Evolutionary conservation across 2,113 vertebrate genomes (phyloP).

Genomic region (Phodopus roborovskii): DNA sequence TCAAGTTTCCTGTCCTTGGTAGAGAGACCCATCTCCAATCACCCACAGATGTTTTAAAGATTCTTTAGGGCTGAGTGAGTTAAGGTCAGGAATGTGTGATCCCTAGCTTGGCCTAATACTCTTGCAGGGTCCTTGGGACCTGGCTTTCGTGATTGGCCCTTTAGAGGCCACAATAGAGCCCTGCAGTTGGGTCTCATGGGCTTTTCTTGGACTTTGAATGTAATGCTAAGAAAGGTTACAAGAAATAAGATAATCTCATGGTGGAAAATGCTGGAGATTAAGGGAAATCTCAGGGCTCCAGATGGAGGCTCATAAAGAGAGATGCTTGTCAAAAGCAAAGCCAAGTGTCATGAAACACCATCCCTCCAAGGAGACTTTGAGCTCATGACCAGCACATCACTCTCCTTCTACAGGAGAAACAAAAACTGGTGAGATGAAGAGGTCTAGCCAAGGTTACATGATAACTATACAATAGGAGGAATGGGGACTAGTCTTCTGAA

Average conservation of each 20-base stretch:
- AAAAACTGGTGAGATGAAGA: background rate
- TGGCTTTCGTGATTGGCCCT: background rate
- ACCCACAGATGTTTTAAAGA: background rate
- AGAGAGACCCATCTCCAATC: background rate
- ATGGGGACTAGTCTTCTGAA: background rate
- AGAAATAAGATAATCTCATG: background rate
- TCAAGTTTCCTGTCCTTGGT: background rate
- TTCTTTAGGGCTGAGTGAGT: background rate
- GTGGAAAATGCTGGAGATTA: background rate
- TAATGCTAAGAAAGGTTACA: background rate
- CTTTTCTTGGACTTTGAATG: background rate
- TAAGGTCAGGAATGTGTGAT: background rate
- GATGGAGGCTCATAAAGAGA: conserved; percentile 29
- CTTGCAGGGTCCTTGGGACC: background rate
- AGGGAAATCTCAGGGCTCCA: background rate
- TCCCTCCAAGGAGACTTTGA: background rate
- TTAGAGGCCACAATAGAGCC: background rate
- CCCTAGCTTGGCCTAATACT: background rate
- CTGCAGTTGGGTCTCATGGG: background rate
- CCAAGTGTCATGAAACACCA: conserved; percentile 32
- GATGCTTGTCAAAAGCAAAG: conserved; percentile 22
- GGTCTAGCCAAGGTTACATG: background rate
- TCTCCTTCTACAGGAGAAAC: background rate
- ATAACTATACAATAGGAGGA: background rate
- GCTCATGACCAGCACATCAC: background rate